Evolutionary conservation across 2,113 vertebrate genomes (phyloP).

Genomic region (Mus spicilegus): DNA sequence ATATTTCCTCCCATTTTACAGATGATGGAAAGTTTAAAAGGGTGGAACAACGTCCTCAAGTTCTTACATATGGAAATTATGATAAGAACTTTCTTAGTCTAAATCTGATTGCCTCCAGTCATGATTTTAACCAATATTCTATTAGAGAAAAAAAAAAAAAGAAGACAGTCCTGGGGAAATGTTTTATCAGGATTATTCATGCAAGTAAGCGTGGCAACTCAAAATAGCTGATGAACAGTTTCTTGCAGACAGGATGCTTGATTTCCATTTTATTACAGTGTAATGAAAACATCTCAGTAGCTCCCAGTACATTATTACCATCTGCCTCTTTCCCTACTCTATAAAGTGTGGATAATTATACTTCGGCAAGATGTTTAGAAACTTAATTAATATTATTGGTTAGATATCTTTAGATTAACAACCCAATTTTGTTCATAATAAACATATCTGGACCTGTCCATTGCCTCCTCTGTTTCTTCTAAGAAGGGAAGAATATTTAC

Average conservation of each 20-base stretch:
- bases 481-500: slow-evolving; percentile 34
- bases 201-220: background rate
- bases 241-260: slow-evolving; percentile 29
- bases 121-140: slow-evolving; percentile 16
- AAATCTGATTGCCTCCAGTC: background rate
- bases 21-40: background rate
- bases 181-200: slow-evolving; percentile 18
- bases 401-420: slow-evolving; percentile 72
- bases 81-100: background rate
- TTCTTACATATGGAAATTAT: background rate
- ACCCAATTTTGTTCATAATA: slow-evolving; percentile 64
- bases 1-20: background rate
- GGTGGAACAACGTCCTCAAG: background rate
- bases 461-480: slow-evolving; percentile 45
- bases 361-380: slow-evolving; percentile 67
- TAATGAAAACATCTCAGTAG: slow-evolving; percentile 12
- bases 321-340: slow-evolving; percentile 50
- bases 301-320: background rate
- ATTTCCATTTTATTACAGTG: slow-evolving; percentile 60
- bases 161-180: slow-evolving; percentile 3
- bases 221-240: slow-evolving; percentile 54
- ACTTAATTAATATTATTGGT: slow-evolving; percentile 71
- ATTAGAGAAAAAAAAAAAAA: slow-evolving; percentile 30
- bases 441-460: slow-evolving; percentile 60
- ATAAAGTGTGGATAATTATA: slow-evolving; percentile 58